phyloP scores from a whole-genome alignment of 2,888 invertebrate genomes.

The Xiphydria camelus region DNA sequence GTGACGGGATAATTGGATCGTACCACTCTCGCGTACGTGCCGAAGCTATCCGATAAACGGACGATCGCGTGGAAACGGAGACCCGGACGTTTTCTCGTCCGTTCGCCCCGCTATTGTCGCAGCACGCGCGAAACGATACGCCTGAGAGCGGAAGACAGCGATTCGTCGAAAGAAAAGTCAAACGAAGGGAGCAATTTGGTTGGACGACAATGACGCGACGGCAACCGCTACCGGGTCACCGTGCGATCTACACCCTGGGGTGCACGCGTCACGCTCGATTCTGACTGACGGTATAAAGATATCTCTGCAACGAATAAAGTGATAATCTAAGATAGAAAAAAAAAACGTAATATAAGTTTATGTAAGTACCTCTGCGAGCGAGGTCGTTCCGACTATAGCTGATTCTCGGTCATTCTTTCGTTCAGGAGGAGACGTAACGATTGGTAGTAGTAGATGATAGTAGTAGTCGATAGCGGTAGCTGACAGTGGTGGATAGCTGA shows the following conservation, averaged over 20 bases:
- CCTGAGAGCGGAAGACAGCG: too few species aligned
- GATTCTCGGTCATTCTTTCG: conserved; percentile 46
- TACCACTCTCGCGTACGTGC: too few species aligned
- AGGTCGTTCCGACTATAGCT: conserved; percentile 54
- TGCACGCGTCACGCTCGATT: neutral
- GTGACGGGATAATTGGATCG: too few species aligned
- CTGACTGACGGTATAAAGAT: too few species aligned
- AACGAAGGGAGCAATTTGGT: too few species aligned
- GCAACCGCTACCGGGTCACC: conserved; percentile 1
- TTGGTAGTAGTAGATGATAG: conserved; percentile 49
- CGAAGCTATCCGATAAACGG: too few species aligned
- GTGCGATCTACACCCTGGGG: neutral
- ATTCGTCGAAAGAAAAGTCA: too few species aligned
- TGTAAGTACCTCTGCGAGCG: conserved; percentile 56
- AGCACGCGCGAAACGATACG: too few species aligned
- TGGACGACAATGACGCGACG: too few species aligned
- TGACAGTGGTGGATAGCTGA: conserved; percentile 51
- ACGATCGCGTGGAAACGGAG: too few species aligned
- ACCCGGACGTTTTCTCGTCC: too few species aligned
- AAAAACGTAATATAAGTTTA: conserved; percentile 41
- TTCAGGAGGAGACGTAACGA: conserved; percentile 55
- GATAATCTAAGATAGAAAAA: conserved; percentile 21
- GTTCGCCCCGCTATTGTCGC: too few species aligned
- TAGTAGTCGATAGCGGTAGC: conserved; percentile 25
- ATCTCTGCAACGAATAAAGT: conserved; percentile 8